Base-by-base conservation (phyloP, 2,888 invertebrate genomes). In the Leuctra nigra region DNA sequence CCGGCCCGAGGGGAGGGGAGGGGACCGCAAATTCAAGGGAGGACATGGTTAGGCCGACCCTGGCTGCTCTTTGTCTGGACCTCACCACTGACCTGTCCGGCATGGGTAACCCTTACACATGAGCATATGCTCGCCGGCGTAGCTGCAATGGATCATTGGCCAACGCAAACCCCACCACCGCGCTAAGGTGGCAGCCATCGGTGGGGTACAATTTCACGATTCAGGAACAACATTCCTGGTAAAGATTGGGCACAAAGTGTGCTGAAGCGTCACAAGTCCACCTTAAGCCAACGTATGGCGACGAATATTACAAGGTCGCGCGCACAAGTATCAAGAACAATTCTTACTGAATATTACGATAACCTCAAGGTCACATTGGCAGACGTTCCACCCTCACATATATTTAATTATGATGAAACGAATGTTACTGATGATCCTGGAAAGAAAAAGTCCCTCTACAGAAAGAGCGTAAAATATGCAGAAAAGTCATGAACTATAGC, bases 381-480 rank as follows among this genome's bases (percentile, higher is more conserved):
- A 13, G 54, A 23, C 9, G 24, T 53, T 20, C 41, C 41, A 13
- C 44, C 44, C 11, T 33, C 16, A n/a, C 13, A 38, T 25, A 41
- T 54, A 13, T 54, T 54, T 16, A 54, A 54, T 16, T 54, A 54
- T 13, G 41, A 44, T 24, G 54, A 54, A 14, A 41, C 23, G 7
- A 54, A 54, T 13, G 39, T 54, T 4, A 41, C 39, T 41, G 41
- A 54, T 14, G 44, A 24, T 36, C 62, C 64, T 20, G 65, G 64
- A 1, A 47, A 41, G n/a, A 59, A 59, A 33, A 62, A 57, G 52
- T 38, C 62, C 3, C 55, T 66, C 9, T 20, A 23, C n/a, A 57
- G 58, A 18, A 52, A 59, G 24, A 65, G 65, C 1, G 35, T 44
- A 6, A 66, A 65, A 53, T 61, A 67, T 54, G 59, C 63, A 20